A percentile compares a stretch with the other conserved stretches of the same genome.
Evolutionary conservation across 2,113 vertebrate species (phyloP).

Genomic region (Gymnocephalus cernua): DNA sequence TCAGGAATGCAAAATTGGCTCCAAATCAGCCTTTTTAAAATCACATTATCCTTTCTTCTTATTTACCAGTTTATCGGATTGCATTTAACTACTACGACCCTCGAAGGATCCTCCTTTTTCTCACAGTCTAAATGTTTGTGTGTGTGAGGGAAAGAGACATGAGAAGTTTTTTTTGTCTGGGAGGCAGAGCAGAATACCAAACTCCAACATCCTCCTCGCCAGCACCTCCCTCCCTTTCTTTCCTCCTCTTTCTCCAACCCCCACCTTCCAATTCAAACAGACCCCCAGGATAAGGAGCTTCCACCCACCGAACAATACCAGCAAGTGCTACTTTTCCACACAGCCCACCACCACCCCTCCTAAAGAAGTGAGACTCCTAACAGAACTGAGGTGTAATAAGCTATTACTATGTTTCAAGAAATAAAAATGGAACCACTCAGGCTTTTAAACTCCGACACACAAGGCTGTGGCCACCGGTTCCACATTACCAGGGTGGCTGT

Average conservation of each 20-base stretch:
- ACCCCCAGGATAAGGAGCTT: slow-evolving; percentile 52
- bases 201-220: slow-evolving; percentile 44
- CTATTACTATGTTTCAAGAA: neutral
- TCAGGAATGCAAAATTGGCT: neutral
- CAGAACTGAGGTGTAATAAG: neutral
- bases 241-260: slow-evolving; percentile 14
- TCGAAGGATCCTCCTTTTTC: neutral
- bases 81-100: slow-evolving; percentile 14
- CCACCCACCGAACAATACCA: slow-evolving; percentile 48
- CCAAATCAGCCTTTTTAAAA: slow-evolving; percentile 11
- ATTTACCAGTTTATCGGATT: neutral
- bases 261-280: slow-evolving; percentile 51
- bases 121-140: slow-evolving; percentile 31
- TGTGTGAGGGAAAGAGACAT: slow-evolving; percentile 29
- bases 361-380: neutral
- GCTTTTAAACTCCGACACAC: slow-evolving; percentile 18
- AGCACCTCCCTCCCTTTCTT: slow-evolving; percentile 26
- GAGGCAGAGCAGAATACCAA: slow-evolving; percentile 74
- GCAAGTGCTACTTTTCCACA: slow-evolving; percentile 44
- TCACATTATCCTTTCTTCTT: neutral
- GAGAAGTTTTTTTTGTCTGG: slow-evolving; percentile 55
- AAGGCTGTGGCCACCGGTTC: neutral
- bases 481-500: slow-evolving; percentile 17
- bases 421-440: neutral
- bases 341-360: neutral